phyloP scores from a whole-genome alignment of 2,797 vertebrate species.

The Nannoperca australis region DNA sequence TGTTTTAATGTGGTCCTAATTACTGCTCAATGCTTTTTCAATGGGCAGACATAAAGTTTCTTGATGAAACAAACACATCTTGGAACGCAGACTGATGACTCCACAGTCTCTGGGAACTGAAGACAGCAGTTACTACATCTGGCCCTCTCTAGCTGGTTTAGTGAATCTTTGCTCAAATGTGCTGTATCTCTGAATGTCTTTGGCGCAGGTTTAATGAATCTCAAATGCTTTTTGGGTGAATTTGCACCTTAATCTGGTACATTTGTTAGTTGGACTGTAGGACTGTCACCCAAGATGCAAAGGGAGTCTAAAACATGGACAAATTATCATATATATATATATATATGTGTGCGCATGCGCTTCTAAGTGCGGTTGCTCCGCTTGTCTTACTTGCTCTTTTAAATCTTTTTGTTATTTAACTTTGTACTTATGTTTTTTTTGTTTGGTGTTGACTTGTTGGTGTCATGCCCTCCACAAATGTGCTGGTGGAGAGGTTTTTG shows the following conservation, averaged over 20 bases:
- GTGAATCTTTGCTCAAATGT: not conserved
- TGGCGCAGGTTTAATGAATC: not conserved
- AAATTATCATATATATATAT: too few species aligned
- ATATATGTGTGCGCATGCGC: too few species aligned
- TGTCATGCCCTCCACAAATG: too few species aligned
- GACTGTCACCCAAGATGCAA: not conserved
- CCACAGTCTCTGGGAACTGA: conserved; percentile 24
- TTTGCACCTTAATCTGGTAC: not conserved
- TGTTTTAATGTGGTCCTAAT: conserved; percentile 66
- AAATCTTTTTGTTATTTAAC: too few species aligned
- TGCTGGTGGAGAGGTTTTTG: too few species aligned
- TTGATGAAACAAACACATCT: conserved; percentile 36
- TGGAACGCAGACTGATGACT: conserved; percentile 33
- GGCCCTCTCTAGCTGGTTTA: not conserved
- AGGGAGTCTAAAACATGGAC: not conserved
- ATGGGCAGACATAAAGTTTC: conserved; percentile 51
- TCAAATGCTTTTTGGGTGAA: not conserved
- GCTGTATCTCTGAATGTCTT: not conserved
- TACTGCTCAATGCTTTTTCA: conserved; percentile 53
- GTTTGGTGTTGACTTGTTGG: too few species aligned
- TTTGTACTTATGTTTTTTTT: too few species aligned
- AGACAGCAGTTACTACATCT: not conserved
- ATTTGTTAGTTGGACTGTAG: not conserved
- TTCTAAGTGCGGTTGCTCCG: too few species aligned
- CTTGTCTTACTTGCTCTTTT: too few species aligned